These are phyloP conservation scores for Drepanosiphum platanoidis DNA, from an alignment of 2,888 invertebrate genomes.

Conservation along the genomic window DNA sequence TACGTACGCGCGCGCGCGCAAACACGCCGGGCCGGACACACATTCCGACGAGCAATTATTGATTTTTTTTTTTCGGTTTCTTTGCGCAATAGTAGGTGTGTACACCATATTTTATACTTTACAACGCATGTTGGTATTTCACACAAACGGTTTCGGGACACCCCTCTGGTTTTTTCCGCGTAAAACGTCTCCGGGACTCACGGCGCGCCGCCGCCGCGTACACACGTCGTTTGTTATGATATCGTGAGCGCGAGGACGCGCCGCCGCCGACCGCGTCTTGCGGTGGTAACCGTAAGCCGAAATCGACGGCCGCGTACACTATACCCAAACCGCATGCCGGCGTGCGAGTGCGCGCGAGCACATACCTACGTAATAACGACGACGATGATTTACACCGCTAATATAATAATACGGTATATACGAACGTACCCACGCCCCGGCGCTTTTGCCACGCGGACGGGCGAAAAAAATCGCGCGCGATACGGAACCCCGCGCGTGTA, in stretches of 20 bases:
- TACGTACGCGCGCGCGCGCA: too few species aligned
- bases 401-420: neutral
- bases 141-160: too few species aligned
- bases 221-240: too few species aligned
- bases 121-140: neutral
- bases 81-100: neutral
- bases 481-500: neutral
- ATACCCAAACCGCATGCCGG: neutral
- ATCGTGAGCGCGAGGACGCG: too few species aligned
- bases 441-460: neutral
- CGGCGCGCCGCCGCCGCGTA: neutral
- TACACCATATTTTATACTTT: too few species aligned
- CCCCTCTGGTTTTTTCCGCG: neutral
- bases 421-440: neutral
- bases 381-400: slow-evolving; percentile 33
- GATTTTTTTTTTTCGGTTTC: neutral
- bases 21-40: too few species aligned
- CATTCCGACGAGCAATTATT: neutral
- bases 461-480: neutral
- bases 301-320: neutral
- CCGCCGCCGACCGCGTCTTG: too few species aligned
- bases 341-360: neutral
- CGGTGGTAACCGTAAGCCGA: neutral
- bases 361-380: slow-evolving; percentile 4
- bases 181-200: too few species aligned